phyloP scores from a whole-genome alignment of 2,797 vertebrate species.

The Cryptoprocta ferox region DNA sequence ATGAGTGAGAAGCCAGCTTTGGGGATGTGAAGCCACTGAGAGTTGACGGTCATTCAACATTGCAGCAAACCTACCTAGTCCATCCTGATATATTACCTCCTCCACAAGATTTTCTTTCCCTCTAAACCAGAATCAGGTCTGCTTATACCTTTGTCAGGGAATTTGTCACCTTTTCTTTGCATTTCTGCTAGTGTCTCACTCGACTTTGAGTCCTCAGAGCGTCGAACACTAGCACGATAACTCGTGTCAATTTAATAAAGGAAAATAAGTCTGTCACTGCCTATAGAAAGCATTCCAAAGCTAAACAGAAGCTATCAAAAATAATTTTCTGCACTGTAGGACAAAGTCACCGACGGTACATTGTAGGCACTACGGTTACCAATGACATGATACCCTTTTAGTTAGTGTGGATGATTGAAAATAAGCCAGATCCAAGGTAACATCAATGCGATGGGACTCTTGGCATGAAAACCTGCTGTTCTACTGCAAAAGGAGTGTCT shows the following conservation, averaged over 20 bases:
- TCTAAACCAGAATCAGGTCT: background rate
- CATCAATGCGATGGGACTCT: background rate
- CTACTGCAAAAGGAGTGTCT: background rate
- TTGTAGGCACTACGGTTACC: background rate
- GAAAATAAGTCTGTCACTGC: background rate
- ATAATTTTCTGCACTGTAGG: background rate
- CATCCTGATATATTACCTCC: background rate
- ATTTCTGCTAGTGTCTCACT: background rate
- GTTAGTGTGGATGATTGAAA: background rate
- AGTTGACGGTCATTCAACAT: background rate
- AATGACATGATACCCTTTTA: background rate
- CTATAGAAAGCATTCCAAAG: background rate
- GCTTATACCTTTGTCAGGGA: background rate
- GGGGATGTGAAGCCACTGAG: background rate
- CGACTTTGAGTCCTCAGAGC: background rate
- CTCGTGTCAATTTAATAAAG: background rate
- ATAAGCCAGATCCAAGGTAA: background rate
- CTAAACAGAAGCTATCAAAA: background rate
- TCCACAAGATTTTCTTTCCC: background rate
- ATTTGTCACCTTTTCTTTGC: background rate
- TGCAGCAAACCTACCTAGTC: no score
- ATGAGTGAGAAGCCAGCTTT: background rate
- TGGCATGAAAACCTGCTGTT: background rate
- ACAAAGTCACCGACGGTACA: background rate
- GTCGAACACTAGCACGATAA: background rate